Conservation (phyloP, 2,113 vertebrate species). For the Pseudorectes ferrugineus region DNA sequence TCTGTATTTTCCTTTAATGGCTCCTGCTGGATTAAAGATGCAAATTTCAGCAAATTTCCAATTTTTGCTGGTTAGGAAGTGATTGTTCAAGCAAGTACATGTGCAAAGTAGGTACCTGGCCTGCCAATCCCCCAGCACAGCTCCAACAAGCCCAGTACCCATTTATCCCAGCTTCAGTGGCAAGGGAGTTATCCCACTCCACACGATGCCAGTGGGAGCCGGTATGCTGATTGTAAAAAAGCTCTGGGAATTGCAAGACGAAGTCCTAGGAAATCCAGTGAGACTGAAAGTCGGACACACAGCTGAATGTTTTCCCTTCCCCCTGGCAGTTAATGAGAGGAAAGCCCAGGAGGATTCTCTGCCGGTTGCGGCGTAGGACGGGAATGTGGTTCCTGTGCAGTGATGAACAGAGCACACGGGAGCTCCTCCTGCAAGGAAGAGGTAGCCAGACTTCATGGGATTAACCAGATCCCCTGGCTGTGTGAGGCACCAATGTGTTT, state of each 20-base stretch:
- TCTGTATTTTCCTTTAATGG: background rate
- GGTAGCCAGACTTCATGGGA: background rate
- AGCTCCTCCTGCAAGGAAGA: background rate
- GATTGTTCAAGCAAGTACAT: background rate
- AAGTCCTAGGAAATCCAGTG: background rate
- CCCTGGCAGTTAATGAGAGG: background rate
- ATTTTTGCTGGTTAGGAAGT: background rate
- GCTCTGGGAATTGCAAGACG: background rate
- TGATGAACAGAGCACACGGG: rapidly evolving
- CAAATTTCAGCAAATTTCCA: background rate
- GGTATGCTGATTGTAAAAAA: background rate
- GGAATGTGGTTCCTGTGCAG: background rate
- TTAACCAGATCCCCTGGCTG: background rate
- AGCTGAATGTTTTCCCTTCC: background rate
- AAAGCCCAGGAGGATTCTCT: background rate
- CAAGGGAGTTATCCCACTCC: background rate
- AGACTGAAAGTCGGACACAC: background rate
- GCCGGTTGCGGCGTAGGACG: rapidly evolving
- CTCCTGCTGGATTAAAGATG: background rate
- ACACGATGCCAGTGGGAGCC: background rate
- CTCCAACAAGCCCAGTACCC: background rate
- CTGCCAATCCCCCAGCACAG: rapidly evolving
- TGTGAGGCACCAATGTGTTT: background rate
- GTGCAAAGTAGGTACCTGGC: background rate
- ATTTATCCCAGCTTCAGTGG: background rate